These are phyloP conservation scores for Nematopogon swammerdamellus DNA, from an alignment of 2,888 invertebrate species.

Conservation along the genomic window DNA sequence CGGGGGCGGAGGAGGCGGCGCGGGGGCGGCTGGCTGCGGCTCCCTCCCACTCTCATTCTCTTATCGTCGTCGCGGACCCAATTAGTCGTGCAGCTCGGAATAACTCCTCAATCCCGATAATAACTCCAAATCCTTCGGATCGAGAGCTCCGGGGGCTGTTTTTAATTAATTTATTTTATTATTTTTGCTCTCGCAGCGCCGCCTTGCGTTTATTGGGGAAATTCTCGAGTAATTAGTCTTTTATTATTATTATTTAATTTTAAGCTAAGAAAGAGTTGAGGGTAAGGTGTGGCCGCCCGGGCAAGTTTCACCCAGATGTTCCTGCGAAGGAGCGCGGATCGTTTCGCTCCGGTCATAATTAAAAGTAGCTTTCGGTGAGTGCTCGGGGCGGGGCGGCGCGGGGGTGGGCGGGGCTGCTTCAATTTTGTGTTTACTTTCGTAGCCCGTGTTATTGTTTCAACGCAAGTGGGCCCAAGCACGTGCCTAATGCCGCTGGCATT, in stretches of 20 bases:
- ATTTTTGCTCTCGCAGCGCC: conserved; percentile 36
- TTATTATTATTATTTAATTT: conserved; percentile 22
- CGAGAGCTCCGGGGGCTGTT: conserved; percentile 19
- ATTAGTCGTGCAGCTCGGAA: neutral
- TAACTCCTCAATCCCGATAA: conserved; percentile 2
- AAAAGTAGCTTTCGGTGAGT: conserved; percentile 23
- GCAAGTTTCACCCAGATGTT: neutral
- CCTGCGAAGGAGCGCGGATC: conserved; percentile 1
- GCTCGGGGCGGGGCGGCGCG: neutral
- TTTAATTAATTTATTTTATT: conserved; percentile 58
- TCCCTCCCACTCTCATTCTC: neutral
- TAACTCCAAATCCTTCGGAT: conserved; percentile 1
- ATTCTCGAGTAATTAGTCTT: conserved; percentile 53
- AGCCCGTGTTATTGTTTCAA: neutral
- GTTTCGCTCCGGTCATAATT: conserved; percentile 16
- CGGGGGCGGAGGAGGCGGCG: conserved; percentile 1
- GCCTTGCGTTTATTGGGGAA: conserved; percentile 50
- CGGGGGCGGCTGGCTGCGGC: too few species aligned
- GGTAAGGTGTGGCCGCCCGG: neutral
- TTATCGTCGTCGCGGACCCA: neutral
- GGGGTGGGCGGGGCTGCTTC: neutral
- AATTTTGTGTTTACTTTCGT: neutral
- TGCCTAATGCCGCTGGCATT: neutral
- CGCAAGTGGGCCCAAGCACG: neutral
- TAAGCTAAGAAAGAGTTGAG: neutral